Base-by-base conservation (phyloP, 92 coral and sea anemone species). In the Metridium senile region DNA sequence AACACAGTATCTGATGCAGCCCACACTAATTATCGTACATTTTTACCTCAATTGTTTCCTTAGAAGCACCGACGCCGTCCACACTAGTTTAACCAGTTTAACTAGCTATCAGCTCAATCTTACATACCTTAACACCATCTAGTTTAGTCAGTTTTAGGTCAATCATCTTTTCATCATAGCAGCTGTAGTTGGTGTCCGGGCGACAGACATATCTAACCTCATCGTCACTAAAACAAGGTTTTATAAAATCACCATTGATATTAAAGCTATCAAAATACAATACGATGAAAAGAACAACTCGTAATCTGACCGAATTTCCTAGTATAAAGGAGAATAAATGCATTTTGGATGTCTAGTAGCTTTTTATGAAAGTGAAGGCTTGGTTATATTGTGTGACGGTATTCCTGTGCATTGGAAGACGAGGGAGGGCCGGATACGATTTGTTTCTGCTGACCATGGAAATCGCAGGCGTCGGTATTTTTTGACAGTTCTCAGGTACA, bases 71-170 rank as follows among this genome's bases (percentile, higher is more conserved):
- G n/a, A n/a, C n/a, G n/a, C n/a, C 1, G 1, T 30, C 0, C 29
- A 27, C 43, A 11, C 1, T 25, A 26, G 32, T 18, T 18, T 18
- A 22, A 59, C 31, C 11, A 18, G 27, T 4, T 59, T 3, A 54
- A 21, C n/a, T n/a, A n/a, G n/a, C n/a, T n/a, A 59, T 26, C 31
- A 23, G 22, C 0, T 20, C 7, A 8, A 10, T 19, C 32, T 31
- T 17, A 8, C 62, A 6, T 64, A 88, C 92, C 92, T 80, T 80
- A 0, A 88, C 83, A 2, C 92, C 92, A 19, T 84, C 89, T 20
- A 88, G 53, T 52, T 78, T 79, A 45, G 64, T 22, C 1, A 88
- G 81, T 31, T 72, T 39, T 9, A 83, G 43, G 52, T 87, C 69
- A 1, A 58, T 25, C 58, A 71, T 76, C 30, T 72, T 39, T 33